phyloP scores from a whole-genome alignment of 2,888 invertebrate genomes.

The Orthonychiurus folsomi region DNA sequence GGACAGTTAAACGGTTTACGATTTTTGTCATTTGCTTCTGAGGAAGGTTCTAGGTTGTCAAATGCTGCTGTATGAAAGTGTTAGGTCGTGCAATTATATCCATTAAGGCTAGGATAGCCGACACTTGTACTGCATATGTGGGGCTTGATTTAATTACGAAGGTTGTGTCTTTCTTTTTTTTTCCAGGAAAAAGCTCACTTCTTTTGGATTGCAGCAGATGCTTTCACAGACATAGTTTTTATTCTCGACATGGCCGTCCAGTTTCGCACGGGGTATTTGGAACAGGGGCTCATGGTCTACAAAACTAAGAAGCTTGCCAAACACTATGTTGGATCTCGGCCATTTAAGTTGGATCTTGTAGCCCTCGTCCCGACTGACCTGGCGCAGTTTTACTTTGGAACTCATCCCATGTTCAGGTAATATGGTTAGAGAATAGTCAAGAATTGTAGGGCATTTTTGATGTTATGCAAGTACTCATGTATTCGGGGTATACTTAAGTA shows the following conservation, averaged over 20 bases:
- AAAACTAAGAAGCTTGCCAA: conserved; percentile 80
- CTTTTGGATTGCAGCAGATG: conserved; percentile 75
- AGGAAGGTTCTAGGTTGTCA: no score
- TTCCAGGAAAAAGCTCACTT: conserved; percentile 58
- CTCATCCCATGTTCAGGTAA: conserved; percentile 69
- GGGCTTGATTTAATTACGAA: no score
- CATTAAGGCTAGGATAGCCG: no score
- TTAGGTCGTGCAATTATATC: no score
- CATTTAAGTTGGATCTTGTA: conserved; percentile 73
- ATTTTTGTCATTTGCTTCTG: no score
- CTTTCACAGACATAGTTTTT: conserved; percentile 76
- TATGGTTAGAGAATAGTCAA: neutral
- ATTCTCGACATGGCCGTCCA: conserved; percentile 81
- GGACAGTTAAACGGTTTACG: no score
- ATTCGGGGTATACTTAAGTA: no score
- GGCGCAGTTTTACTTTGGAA: conserved; percentile 70
- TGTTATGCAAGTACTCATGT: no score
- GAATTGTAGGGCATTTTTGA: neutral
- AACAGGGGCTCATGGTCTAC: conserved; percentile 90
- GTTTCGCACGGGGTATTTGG: conserved; percentile 86
- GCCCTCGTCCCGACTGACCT: conserved; percentile 78
- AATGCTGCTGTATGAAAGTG: no score
- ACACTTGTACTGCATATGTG: no score
- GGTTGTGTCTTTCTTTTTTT: conserved; percentile 9
- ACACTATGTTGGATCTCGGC: conserved; percentile 74